Percentiles rank a stretch among this genome's conserved stretches.
phyloP scores from a whole-genome alignment of 2,113 vertebrate species.

The Pteronura brasiliensis region DNA sequence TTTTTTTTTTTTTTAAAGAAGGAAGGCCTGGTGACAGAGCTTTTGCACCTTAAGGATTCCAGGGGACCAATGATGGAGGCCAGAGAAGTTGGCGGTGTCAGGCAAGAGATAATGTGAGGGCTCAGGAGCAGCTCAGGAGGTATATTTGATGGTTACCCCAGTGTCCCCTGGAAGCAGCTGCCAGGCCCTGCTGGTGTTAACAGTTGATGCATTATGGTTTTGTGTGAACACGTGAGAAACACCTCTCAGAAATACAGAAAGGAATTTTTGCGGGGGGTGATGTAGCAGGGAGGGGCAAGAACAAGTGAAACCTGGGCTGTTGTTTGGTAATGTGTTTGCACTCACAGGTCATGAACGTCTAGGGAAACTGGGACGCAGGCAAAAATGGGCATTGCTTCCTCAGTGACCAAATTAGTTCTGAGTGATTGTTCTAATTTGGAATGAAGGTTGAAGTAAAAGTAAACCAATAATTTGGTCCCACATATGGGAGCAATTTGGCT shows the following conservation, averaged over 20 bases:
- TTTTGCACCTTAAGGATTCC: neutral
- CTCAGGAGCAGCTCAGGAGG: neutral
- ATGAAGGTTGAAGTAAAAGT: neutral
- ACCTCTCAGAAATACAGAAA: neutral
- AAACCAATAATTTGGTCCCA: neutral
- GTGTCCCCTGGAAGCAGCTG: neutral
- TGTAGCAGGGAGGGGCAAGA: neutral
- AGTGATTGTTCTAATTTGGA: neutral
- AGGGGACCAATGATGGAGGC: neutral
- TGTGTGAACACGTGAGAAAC: neutral
- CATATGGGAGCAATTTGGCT: neutral
- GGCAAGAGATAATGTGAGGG: neutral
- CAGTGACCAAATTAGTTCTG: neutral
- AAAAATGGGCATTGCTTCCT: neutral
- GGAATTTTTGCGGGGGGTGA: neutral
- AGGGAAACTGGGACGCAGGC: neutral
- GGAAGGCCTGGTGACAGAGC: neutral
- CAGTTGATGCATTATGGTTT: neutral
- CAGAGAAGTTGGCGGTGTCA: neutral
- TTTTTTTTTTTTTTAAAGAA: neutral
- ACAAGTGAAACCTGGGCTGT: neutral
- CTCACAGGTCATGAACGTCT: neutral
- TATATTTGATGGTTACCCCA: neutral
- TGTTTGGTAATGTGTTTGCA: neutral
- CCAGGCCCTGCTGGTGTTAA: neutral